A percentile compares a stretch with the other conserved stretches of the same genome.
Conservation (phyloP, 2,888 invertebrate species). For the Shargacucullia verbasci region DNA sequence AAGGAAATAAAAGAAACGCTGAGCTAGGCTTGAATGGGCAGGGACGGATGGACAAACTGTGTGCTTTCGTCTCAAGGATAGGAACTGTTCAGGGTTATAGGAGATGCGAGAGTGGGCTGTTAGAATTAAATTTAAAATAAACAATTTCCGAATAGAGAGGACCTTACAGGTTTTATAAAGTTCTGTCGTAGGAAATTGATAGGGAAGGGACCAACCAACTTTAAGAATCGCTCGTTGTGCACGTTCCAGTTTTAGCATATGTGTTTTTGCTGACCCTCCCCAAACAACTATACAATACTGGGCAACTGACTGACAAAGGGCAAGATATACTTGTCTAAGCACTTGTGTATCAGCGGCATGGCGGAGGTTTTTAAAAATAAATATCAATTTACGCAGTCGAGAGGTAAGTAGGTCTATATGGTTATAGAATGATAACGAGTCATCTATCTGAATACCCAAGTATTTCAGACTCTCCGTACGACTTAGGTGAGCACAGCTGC, state of each 20-base stretch:
- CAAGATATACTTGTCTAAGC: constrained; percentile 1
- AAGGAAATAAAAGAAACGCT: constrained; percentile 1
- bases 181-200: no score
- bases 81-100: no score
- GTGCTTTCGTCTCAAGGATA: no score
- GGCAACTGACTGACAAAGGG: background rate
- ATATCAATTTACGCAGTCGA: background rate
- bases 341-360: background rate
- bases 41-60: no score
- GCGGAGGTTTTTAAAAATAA: background rate
- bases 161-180: no score
- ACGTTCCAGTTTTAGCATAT: background rate
- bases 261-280: background rate
- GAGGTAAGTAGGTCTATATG: no score
- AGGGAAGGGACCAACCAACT: no score
- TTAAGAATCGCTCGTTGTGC: background rate
- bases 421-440: background rate
- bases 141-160: no score
- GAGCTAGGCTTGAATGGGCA: background rate
- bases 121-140: no score
- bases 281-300: constrained; percentile 1
- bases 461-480: background rate
- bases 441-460: background rate
- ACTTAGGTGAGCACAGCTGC: background rate
- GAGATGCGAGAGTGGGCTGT: no score